Percentiles rank a stretch among this genome's conserved stretches.
Evolutionary conservation across 2,797 vertebrate species (phyloP).

Genomic region (Spinus olivaceus): DNA sequence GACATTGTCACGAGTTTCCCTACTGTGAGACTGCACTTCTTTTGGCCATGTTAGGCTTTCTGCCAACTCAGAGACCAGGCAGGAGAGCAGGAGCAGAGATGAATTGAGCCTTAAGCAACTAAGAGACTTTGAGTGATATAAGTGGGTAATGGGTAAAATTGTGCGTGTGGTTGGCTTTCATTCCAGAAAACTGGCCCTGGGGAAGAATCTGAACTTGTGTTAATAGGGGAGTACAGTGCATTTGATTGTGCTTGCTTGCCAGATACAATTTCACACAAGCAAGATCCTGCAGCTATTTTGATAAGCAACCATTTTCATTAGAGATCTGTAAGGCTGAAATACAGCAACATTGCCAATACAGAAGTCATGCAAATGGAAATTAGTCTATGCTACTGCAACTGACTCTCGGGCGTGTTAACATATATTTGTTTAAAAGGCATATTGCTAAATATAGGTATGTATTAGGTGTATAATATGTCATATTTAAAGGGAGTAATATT

Average conservation of each 20-base stretch:
- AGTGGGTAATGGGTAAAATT: conserved; percentile 8
- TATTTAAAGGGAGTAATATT: not conserved
- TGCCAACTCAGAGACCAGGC: not conserved
- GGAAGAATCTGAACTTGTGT: not conserved
- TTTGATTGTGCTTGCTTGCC: not conserved
- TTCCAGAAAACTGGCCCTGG: conserved; percentile 1
- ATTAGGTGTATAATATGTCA: not conserved
- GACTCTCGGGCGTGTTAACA: accelerated
- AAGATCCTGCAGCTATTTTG: conserved; percentile 1
- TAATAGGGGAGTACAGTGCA: not conserved
- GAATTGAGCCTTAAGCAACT: not conserved
- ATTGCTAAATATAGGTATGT: not conserved
- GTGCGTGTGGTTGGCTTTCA: not conserved
- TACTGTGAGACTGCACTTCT: not conserved
- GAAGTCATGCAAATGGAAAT: not conserved
- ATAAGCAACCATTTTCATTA: not conserved
- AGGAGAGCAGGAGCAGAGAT: not conserved
- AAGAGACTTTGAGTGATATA: not conserved
- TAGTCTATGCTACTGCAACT: not conserved
- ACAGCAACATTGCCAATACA: not conserved
- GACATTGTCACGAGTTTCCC: not conserved
- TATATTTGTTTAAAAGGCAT: not conserved
- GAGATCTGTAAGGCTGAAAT: not conserved
- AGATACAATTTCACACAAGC: not conserved
- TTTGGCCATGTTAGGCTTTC: not conserved